These are phyloP conservation scores for Pristionchus mayeri DNA, from an alignment of 2,888 invertebrate genomes.

Conservation along the genomic window DNA sequence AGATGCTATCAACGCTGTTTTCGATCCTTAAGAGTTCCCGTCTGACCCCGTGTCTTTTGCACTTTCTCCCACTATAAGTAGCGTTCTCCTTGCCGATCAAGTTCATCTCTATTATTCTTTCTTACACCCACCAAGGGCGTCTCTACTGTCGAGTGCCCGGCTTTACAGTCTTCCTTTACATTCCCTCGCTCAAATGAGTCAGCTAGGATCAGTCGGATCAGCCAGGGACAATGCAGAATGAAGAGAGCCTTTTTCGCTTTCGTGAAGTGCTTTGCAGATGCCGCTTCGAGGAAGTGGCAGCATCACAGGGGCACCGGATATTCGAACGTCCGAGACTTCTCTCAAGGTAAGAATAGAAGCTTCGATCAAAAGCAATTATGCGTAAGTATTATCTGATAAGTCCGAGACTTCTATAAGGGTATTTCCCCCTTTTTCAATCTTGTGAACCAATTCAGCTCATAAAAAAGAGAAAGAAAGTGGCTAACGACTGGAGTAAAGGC, in stretches of 20 bases:
- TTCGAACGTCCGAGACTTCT: neutral
- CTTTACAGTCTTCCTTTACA: neutral
- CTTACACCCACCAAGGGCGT: too few species aligned
- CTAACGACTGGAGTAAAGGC: too few species aligned
- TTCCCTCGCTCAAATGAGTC: neutral
- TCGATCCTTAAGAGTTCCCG: neutral
- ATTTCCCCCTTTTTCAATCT: too few species aligned
- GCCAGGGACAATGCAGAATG: too few species aligned
- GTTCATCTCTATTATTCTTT: neutral
- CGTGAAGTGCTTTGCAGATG: neutral
- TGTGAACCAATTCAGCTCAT: too few species aligned
- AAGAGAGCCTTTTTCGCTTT: too few species aligned
- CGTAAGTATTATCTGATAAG: too few species aligned
- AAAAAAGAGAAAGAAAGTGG: too few species aligned
- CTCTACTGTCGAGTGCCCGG: too few species aligned
- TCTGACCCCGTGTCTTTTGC: neutral
- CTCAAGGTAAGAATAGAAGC: neutral
- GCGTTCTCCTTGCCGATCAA: neutral
- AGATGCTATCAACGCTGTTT: constrained; percentile 33
- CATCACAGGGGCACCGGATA: constrained; percentile 37
- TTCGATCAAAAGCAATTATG: too few species aligned
- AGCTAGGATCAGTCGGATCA: too few species aligned
- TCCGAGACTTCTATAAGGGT: too few species aligned
- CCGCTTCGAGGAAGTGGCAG: constrained; percentile 39
- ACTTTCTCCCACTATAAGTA: neutral